phyloP scores from a whole-genome alignment of 92 coral and sea anemone species.

The Metridium senile region DNA sequence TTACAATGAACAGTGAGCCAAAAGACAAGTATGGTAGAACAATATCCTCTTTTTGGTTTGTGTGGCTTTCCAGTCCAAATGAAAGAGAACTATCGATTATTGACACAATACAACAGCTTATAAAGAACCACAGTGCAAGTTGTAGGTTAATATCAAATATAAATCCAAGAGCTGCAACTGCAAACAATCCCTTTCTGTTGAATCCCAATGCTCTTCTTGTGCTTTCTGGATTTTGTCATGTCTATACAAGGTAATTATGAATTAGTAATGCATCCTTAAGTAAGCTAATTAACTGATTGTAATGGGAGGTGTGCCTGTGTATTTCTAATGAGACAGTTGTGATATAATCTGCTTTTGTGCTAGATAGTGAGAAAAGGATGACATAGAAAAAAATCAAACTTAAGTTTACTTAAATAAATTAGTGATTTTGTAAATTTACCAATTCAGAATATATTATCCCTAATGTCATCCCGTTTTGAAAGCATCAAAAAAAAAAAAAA shows the following conservation, averaged over 20 bases:
- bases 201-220: constrained; percentile 29
- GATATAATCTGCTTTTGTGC: no score
- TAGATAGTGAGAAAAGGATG: no score
- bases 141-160: neutral
- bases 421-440: no score
- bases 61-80: constrained; percentile 18
- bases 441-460: no score
- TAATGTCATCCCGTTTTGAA: no score
- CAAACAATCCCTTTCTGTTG: neutral
- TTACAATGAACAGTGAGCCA: constrained; percentile 9
- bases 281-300: no score
- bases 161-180: constrained; percentile 17
- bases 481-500: no score
- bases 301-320: no score
- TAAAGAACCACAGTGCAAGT: neutral
- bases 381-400: no score
- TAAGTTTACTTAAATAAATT: no score
- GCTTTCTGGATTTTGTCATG: constrained; percentile 33
- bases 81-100: constrained; percentile 8
- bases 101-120: neutral
- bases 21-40: constrained; percentile 20
- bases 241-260: neutral
- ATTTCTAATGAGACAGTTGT: no score
- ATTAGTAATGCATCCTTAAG: no score
- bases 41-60: constrained; percentile 26